Evolutionary conservation across 2,797 vertebrate species (phyloP).

Genomic region (Gallinago stenura): DNA sequence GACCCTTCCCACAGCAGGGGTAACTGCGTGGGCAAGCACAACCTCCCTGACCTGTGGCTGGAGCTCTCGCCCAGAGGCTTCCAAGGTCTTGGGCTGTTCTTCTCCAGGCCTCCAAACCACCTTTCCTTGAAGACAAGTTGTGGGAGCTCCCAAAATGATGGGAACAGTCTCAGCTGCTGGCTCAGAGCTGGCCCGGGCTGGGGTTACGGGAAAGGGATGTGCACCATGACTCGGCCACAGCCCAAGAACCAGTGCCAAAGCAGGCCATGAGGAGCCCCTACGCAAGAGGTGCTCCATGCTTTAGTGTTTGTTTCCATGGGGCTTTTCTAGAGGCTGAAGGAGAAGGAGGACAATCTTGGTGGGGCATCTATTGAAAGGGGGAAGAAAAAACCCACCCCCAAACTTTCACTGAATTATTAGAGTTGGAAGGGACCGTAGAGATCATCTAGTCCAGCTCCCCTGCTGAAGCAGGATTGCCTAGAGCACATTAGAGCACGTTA

Average conservation of each 20-base stretch:
- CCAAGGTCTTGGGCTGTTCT: not conserved
- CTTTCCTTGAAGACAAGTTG: too few relatives aligned
- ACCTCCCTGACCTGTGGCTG: fast-evolving
- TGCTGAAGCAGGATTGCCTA: too few relatives aligned
- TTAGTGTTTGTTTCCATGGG: not conserved
- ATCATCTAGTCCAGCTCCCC: too few relatives aligned
- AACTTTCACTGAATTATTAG: too few relatives aligned
- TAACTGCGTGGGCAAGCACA: not conserved
- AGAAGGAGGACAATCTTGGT: not conserved
- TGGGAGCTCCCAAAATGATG: not conserved
- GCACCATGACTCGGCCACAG: fast-evolving
- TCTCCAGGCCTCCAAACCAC: not conserved
- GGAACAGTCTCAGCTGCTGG: fast-evolving
- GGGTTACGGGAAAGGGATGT: fast-evolving
- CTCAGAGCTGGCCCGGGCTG: too few relatives aligned
- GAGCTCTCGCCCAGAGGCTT: not conserved
- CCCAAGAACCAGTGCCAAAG: too few relatives aligned
- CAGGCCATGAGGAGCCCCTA: fast-evolving
- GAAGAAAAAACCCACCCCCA: not conserved
- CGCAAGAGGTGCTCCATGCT: fast-evolving
- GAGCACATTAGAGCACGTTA: too few relatives aligned
- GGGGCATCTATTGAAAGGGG: fast-evolving
- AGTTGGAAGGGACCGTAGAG: too few relatives aligned
- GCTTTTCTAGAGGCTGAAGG: not conserved
- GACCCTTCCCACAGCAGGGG: fast-evolving